Evolutionary conservation across 2,888 invertebrate genomes (phyloP), one percentile per base, ranked within the genome.

Genomic region (Dynastes maya): DNA sequence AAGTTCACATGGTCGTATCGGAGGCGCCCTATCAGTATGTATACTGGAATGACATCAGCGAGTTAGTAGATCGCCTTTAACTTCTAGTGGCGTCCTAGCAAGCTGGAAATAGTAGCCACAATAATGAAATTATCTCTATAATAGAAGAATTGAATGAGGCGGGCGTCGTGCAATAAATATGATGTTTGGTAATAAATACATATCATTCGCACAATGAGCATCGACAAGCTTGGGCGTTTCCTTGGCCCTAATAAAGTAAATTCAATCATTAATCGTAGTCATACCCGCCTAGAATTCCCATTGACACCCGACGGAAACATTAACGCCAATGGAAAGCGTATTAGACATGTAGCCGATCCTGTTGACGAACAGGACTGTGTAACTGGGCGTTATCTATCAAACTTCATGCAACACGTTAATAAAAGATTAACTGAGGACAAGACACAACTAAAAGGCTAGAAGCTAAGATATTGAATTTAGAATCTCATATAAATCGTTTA

Each of bases 101-200:
- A 11, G 78, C 79, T 6, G 77, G 80, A 40, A 65, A 81, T 32
- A 80, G 71, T 3, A 58, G 58, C 51, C 78, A 78, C 51, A 55
- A 75, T 9, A 81, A 81, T 49, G 80, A 81, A 80, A 78, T 79
- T 27, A 53, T 72, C 1, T 79, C 79, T 16, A 78, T 79, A 40
- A 67, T 80, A 29, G 79, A 79, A 55, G 71, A 78, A 72, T 65
- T 78, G 64, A n/a, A 45, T 55, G 64, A 78, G 61, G 72, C 78
- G 13, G 40, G 63, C 49, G 64, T 78, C 8, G 51, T 78, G n/a
- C 2, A 49, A 29, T 77, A 68, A 77, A 55, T 71, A 40, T 40
- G n/a, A 16, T 45, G 16, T 65, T 16, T 4, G 22, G 2, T 16
- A 45, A 8, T 55, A 4, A 55, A 6, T 22, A 4, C 5, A 5